Base-by-base conservation (phyloP, 2,888 invertebrate genomes). In the Tachina grossa region DNA sequence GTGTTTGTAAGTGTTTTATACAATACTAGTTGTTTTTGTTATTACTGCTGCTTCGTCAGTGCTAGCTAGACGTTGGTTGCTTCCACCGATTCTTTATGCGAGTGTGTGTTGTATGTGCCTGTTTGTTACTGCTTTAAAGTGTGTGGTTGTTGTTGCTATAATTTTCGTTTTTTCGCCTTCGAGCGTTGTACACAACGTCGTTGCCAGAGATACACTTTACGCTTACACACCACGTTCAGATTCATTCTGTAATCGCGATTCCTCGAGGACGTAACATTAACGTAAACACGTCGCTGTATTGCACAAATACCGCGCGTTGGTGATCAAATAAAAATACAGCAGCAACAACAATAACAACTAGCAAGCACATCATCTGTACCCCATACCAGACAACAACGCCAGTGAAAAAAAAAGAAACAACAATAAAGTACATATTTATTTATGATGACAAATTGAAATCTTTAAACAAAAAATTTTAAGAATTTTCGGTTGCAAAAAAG, bases 221-320 rank as follows among this genome's bases (percentile, higher is more conserved):
- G 92, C 90, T 92, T 91, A 92, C 92, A 92, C 91, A 91, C 91
- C 92, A 90, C 91, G 90, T 92, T 92, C 90, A 91, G 90, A 92
- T 91, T 92, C 92, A 92, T 92, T 92, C 92, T 92, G 92, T 92
- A 92, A 91, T 90, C 92, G 92, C 92, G 92, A 92, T 92, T 92
- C 92, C 91, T 92, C 92, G 92, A 92, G 92, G 92, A 92, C 92
- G 92, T 92, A 91, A 89, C 91, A 91, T 89, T 89, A 91, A 90
- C 90, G 90, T 89, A 89, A 90, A 82, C 66, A 90, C 90, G 91
- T 90, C 90, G 91, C 91, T 90, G 90, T 91, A 91, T 90, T 88
- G 85, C 75, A 83, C 69, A 83, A 79, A 76, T 82, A 84, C 82
- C 80, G 83, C 83, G 80, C 76, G 83, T 79, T 87, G 76, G 45